phyloP scores from a whole-genome alignment of 2,797 vertebrate species.

The Meriones psammophilus region DNA sequence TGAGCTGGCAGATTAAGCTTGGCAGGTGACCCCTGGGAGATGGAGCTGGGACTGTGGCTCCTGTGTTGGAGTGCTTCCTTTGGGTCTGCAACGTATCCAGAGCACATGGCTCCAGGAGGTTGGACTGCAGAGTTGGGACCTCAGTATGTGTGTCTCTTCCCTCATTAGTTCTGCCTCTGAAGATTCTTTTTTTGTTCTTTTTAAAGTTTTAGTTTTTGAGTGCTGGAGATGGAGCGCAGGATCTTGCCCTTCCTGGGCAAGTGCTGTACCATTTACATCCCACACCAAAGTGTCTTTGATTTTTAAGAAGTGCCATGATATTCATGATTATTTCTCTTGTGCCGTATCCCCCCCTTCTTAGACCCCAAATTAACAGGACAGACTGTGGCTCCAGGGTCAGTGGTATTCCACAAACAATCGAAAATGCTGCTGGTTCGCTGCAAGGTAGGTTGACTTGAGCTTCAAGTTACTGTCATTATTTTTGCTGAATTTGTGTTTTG shows the following conservation, averaged over 20 bases:
- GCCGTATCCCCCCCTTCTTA: slow-evolving; percentile 49
- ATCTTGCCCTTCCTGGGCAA: background rate
- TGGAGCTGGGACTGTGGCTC: background rate
- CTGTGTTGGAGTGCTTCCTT: background rate
- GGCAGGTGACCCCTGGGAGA: background rate
- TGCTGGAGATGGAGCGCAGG: background rate
- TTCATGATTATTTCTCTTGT: slow-evolving; percentile 45
- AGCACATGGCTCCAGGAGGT: background rate
- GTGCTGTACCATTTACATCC: background rate
- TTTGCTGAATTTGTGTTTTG: slow-evolving; percentile 14
- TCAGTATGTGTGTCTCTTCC: background rate
- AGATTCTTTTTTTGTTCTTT: background rate
- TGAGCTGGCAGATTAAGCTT: background rate
- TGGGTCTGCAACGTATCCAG: background rate
- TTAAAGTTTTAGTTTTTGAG: background rate
- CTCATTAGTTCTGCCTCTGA: background rate
- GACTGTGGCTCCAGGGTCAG: slow-evolving; percentile 89
- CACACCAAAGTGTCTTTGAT: background rate
- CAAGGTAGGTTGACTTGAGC: slow-evolving; percentile 90
- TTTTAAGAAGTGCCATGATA: slow-evolving; percentile 56
- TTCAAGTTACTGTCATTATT: slow-evolving; percentile 27
- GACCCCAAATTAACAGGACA: slow-evolving; percentile 76
- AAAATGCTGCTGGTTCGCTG: slow-evolving; percentile 92
- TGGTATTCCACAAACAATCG: slow-evolving; percentile 91
- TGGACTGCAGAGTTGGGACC: background rate